Percentiles rank a stretch among this genome's conserved stretches.
phyloP scores from a whole-genome alignment of 1,140 invertebrate genomes.

The Pteromalus puparum region DNA sequence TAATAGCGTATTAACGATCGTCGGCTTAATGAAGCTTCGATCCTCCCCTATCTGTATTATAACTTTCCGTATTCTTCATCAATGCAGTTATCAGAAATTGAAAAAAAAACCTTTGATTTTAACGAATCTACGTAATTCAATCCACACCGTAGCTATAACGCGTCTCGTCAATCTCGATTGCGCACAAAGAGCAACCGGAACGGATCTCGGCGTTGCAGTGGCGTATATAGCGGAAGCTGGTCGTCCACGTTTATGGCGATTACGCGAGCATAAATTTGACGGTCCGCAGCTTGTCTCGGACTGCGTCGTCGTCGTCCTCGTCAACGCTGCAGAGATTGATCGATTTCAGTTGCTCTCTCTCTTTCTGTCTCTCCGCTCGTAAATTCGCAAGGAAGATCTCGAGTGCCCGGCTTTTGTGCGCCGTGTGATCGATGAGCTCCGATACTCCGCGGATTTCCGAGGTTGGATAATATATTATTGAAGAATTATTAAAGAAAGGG shows the following conservation, averaged over 20 bases:
- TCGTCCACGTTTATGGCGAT: neutral
- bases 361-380: neutral
- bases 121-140: neutral
- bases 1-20: neutral
- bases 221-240: neutral
- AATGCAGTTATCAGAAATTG: neutral
- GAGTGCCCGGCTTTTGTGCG: neutral
- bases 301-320: neutral
- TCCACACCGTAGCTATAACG: neutral
- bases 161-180: neutral
- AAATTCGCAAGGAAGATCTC: neutral
- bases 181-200: neutral
- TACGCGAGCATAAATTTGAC: neutral
- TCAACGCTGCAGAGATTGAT: neutral
- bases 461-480: neutral
- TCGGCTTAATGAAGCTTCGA: neutral
- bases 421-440: neutral
- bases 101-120: neutral
- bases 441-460: neutral
- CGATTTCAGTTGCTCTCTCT: neutral
- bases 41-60: neutral
- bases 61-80: neutral
- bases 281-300: neutral
- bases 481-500: neutral
- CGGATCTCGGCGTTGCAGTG: neutral